These are phyloP conservation scores for Astyanax mexicanus DNA, from an alignment of 2,797 vertebrate genomes.

Conservation along the genomic window DNA sequence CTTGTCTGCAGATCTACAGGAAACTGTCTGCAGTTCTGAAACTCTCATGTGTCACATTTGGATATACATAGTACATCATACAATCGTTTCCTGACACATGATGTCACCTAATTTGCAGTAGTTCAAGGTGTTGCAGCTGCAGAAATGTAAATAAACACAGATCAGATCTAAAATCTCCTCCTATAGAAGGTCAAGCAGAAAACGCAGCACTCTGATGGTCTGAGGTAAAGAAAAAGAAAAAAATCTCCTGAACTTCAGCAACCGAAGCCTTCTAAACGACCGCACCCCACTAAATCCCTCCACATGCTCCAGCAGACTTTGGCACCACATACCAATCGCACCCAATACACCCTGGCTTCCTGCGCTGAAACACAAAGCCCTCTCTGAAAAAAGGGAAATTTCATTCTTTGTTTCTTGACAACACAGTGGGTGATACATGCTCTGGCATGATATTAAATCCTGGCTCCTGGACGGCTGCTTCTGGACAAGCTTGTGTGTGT, in stretches of 20 bases:
- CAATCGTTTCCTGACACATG: background rate
- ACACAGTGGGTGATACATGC: conserved; percentile 31
- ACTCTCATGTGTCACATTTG: background rate
- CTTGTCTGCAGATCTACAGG: background rate
- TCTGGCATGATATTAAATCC: conserved; percentile 25
- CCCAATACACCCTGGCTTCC: conserved; percentile 65
- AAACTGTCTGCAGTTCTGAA: background rate
- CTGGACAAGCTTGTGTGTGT: background rate
- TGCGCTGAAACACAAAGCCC: conserved; percentile 54
- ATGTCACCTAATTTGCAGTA: background rate
- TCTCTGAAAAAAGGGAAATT: conserved; percentile 21
- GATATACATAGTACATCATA: background rate
- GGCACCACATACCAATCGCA: conserved; percentile 56
- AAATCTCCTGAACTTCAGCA: conserved; percentile 7
- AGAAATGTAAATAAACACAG: background rate
- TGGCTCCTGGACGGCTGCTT: conserved; percentile 18
- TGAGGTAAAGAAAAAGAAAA: conserved; percentile 40
- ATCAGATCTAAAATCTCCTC: background rate
- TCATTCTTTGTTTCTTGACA: conserved; percentile 69
- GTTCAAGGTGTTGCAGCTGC: background rate
- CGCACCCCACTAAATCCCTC: conserved; percentile 40
- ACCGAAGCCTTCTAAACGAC: conserved; percentile 20
- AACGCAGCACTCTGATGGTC: background rate
- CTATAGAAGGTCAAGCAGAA: background rate
- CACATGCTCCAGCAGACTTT: conserved; percentile 18